Evolutionary conservation across 37 sponge, comb jelly and placozoan species (phyloP), one percentile per base, ranked within the genome.

Genomic region (Theonella swinhoei): DNA sequence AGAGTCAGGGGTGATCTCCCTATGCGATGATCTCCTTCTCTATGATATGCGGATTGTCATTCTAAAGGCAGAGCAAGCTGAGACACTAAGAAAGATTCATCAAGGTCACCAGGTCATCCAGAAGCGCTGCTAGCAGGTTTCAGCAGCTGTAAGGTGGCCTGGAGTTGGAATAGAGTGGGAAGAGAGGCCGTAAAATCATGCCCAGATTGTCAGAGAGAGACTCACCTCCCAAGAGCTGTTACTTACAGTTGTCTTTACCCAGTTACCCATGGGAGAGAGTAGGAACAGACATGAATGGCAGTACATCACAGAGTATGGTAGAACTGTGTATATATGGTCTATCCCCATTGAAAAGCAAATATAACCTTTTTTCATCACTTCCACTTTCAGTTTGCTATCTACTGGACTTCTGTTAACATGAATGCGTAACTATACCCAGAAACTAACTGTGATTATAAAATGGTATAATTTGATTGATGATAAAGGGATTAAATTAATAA

Each of bases 71-170:
- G 28, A 67, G 40, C 80, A 79, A 67, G 47, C 42, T 8, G 31
- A 62, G 22, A 78, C 79, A 9, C 11, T 78, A 33, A 38, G 64
- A 35, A 78, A 78, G 79, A 78, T 78, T 33, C 79, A 78, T 36
- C 39, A 62, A 25, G 79, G 67, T 64, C 79, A 78, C 33, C 79
- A 62, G 63, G 79, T 64, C n/a, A 78, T 78, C 36, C 37, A 62
- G 79, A 30, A 34, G 31, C 81, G 77, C 29, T 29, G 76, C 28
- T 76, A 72, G 31, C 29, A 60, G 33, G 73, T 73, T 8, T 43
- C 23, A 9, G 22, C 68, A 62, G 38, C 88, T 68, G 81, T 87
- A 35, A 81, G 88, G 81, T 87, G 88, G 88, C 88, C 80, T 42
- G 76, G 81, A 14, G n/a, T 87, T 3, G 74, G 76, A 30, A 23